Evolutionary conservation across 2,113 vertebrate genomes (phyloP).

Genomic region (Centrocercus urophasianus): DNA sequence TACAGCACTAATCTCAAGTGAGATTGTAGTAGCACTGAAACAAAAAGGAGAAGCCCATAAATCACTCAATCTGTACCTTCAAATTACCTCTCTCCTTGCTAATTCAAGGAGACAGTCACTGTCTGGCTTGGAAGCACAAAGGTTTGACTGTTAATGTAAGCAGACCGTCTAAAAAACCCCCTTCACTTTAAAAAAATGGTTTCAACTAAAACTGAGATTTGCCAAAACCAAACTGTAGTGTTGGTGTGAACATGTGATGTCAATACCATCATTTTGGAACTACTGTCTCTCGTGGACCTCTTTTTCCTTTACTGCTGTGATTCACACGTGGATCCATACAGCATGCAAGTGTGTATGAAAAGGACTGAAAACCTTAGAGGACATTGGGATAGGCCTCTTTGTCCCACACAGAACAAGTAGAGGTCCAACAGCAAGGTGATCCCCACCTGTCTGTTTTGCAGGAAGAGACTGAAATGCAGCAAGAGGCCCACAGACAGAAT

Average conservation of each 20-base stretch:
- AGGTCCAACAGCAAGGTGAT: neutral
- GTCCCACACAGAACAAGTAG: neutral
- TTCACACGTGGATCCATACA: neutral
- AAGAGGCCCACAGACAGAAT: neutral
- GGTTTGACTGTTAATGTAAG: neutral
- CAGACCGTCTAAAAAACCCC: neutral
- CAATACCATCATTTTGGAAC: neutral
- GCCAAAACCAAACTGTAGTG: neutral
- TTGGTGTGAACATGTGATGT: neutral
- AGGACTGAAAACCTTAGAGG: neutral
- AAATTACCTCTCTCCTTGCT: neutral
- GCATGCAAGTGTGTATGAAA: neutral
- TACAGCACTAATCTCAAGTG: slow-evolving; percentile 52
- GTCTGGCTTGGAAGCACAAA: neutral
- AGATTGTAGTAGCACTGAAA: slow-evolving; percentile 41
- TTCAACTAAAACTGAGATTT: neutral
- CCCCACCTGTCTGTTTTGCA: neutral
- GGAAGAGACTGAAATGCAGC: neutral
- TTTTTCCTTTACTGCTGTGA: neutral
- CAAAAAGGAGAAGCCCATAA: slow-evolving; percentile 59
- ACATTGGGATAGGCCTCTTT: neutral
- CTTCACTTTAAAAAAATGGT: neutral
- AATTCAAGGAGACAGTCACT: slow-evolving; percentile 29
- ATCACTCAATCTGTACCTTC: slow-evolving; percentile 49
- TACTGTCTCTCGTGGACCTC: neutral